Conservation (phyloP, 2,888 invertebrate genomes). For the Hipparchia sbordonii region DNA sequence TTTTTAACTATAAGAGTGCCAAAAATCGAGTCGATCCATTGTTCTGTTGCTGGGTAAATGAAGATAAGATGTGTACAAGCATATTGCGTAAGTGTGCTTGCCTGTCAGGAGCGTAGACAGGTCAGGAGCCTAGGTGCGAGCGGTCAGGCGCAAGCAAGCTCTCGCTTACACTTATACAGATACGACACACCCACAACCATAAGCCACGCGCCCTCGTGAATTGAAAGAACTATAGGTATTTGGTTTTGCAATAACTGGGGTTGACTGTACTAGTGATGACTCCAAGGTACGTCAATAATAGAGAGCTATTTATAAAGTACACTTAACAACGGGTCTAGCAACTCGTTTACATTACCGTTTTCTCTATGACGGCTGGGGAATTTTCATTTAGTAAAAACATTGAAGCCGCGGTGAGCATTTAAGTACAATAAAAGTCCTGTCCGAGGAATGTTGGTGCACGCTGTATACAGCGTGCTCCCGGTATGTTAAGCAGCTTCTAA, state of each 20-base stretch:
- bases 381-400: conserved; percentile 34
- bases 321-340: conserved; percentile 22
- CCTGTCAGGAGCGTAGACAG: too few relatives aligned
- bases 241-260: conserved; percentile 1
- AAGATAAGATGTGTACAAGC: too few relatives aligned
- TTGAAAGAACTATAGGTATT: background rate
- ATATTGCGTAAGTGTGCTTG: too few relatives aligned
- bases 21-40: too few relatives aligned
- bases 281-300: conserved; percentile 22
- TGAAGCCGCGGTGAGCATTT: conserved; percentile 35
- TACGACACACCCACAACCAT: too few relatives aligned
- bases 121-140: too few relatives aligned
- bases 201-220: too few relatives aligned
- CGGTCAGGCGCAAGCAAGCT: too few relatives aligned
- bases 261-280: conserved; percentile 15
- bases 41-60: too few relatives aligned
- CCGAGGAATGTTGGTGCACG: conserved; percentile 38
- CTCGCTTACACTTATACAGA: too few relatives aligned
- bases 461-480: conserved; percentile 41
- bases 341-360: conserved; percentile 28
- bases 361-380: conserved; percentile 30
- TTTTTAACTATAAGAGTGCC: too few relatives aligned
- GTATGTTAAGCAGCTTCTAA: conserved; percentile 74
- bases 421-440: conserved; percentile 41
- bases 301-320: conserved; percentile 21